phyloP scores from a whole-genome alignment of 2,888 invertebrate genomes.

The Drosophila helvetica region DNA sequence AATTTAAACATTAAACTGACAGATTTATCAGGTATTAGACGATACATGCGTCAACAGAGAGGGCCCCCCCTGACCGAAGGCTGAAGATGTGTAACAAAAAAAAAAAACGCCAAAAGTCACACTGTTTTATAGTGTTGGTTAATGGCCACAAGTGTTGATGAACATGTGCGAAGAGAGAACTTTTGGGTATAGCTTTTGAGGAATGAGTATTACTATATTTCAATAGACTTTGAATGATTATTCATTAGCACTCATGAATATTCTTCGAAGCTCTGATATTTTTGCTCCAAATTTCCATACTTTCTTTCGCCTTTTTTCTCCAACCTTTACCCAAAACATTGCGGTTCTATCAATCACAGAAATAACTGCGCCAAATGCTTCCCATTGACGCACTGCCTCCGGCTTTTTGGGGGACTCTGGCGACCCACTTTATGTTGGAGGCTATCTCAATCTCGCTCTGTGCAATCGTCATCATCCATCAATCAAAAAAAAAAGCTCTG shows the following conservation, averaged over 20 bases:
- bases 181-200: background rate
- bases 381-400: slow-evolving; percentile 12
- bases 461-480: slow-evolving; percentile 64
- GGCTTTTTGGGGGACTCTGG: slow-evolving; percentile 1
- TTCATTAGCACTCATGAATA: background rate
- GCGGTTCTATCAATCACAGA: background rate
- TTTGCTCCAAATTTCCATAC: background rate
- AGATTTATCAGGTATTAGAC: slow-evolving; percentile 82
- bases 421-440: slow-evolving; percentile 65
- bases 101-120: slow-evolving; percentile 4
- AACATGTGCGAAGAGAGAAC: background rate
- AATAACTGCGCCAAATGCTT: background rate
- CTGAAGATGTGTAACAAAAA: slow-evolving; percentile 31
- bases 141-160: slow-evolving; percentile 13
- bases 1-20: slow-evolving; percentile 81
- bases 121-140: slow-evolving; percentile 18
- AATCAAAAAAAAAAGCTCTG: slow-evolving; percentile 59
- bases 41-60: slow-evolving; percentile 72
- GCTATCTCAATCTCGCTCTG: slow-evolving; percentile 63
- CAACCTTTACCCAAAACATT: background rate
- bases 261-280: background rate
- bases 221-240: background rate
- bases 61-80: slow-evolving; percentile 2
- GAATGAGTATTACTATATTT: too few relatives aligned
- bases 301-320: background rate